Evolutionary conservation across 2,113 vertebrate species (phyloP).

Genomic region (Heloderma charlesbogerti): DNA sequence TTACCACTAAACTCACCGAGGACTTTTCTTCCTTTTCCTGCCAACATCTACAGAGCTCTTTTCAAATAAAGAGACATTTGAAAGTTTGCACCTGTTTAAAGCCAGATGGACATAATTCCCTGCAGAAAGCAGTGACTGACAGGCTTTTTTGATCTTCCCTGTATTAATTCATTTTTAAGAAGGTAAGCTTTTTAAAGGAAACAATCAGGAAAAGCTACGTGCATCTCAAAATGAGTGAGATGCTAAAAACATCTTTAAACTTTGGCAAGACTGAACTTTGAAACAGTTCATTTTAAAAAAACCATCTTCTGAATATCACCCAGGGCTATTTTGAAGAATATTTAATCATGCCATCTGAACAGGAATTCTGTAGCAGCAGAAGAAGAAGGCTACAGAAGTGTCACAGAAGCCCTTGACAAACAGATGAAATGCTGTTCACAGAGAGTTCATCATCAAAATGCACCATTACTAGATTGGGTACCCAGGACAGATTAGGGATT

Average conservation of each 20-base stretch:
- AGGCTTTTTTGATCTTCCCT: background rate
- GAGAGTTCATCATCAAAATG: background rate
- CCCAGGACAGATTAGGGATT: too few relatives aligned
- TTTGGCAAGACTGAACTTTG: background rate
- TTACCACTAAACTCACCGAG: background rate
- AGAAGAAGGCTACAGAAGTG: background rate
- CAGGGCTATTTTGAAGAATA: background rate
- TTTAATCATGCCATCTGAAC: background rate
- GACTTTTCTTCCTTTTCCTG: background rate
- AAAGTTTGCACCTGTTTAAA: background rate
- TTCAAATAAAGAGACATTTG: background rate
- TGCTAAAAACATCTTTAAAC: background rate
- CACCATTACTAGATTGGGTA: background rate
- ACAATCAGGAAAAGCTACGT: background rate
- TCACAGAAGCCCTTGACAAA: background rate
- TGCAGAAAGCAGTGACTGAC: background rate
- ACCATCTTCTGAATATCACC: background rate
- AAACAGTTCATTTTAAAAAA: background rate
- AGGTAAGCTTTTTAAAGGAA: background rate
- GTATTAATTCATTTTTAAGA: background rate
- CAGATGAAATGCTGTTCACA: background rate
- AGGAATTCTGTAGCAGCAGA: background rate
- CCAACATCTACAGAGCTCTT: background rate
- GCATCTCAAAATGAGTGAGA: background rate
- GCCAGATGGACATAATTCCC: constrained; percentile 9